Percentiles rank a stretch among this genome's conserved stretches.
Evolutionary conservation across 2,797 vertebrate species (phyloP).

Genomic region (Clarias pachynema): DNA sequence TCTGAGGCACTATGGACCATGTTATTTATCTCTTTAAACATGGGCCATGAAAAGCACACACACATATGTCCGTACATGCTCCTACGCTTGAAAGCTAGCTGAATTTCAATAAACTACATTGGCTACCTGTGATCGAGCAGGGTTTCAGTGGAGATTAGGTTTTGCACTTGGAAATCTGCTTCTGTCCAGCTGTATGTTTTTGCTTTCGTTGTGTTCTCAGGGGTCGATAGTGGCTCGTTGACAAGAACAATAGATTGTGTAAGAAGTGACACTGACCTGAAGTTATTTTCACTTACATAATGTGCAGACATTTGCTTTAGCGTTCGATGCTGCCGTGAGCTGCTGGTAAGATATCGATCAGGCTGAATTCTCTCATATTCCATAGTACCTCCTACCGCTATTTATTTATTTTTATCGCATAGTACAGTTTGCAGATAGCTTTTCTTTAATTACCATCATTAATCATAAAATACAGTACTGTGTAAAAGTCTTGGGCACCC

Average conservation of each 20-base stretch:
- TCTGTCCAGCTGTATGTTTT: background rate
- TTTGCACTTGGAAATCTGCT: background rate
- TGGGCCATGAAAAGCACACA: too few species aligned
- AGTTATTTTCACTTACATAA: background rate
- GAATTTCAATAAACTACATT: background rate
- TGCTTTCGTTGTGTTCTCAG: background rate
- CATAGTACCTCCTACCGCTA: background rate
- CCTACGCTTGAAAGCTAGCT: background rate
- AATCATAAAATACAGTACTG: background rate
- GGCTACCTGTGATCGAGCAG: background rate
- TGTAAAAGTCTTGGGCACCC: too few species aligned
- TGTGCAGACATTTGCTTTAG: background rate
- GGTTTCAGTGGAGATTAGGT: background rate
- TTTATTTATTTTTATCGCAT: background rate
- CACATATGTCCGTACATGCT: background rate
- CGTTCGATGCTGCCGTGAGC: background rate
- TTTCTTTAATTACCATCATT: background rate
- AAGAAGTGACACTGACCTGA: background rate
- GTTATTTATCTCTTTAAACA: background rate
- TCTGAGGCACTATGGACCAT: background rate
- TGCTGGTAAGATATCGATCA: background rate
- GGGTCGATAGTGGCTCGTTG: background rate
- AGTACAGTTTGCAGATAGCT: background rate
- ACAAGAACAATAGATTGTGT: background rate
- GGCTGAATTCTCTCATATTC: background rate